Evolutionary conservation across 2,888 invertebrate species (phyloP), one percentile per base, ranked within the genome.

Genomic region (Hofmannophila pseudospretella): DNA sequence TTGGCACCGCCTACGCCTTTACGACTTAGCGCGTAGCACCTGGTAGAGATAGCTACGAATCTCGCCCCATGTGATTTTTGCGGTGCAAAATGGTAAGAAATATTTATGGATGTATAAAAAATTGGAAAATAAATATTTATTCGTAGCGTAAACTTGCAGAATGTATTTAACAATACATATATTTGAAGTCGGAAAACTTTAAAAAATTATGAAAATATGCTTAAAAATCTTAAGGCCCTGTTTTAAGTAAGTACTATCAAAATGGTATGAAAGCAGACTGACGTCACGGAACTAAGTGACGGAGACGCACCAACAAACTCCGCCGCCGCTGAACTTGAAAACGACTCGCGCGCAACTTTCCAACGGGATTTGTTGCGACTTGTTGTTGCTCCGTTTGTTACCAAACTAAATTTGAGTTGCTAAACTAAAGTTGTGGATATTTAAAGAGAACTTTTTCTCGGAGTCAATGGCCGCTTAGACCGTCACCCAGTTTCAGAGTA

Each of bases 361-460:
- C 63, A 58, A 51, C 71, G 65, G 67, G 71, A 74, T 80, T 80
- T 81, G 81, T 82, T 79, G 75, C 70, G 72, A 80, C 75, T 84
- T 85, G 84, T 85, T 85, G 82, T 82, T 81, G 73, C 73, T 71
- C 67, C 69, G 78, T 79, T 82, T 84, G 84, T 85, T 84, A 72
- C 71, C 72, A 65, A 85, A 86, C 86, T 84, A 84, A 86, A 85
- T 85, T 86, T 84, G 84, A 85, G 85, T 84, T 82, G 80, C 76
- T 81, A 74, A 82, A 84, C 84, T 84, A 79, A 82, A 85, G 74
- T 86, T 84, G 81, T 68, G 77, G 85, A 85, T 86, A 85, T 86
- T 86, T 85, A 85, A 86, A 85, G 79, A 63, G 79, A 86, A 86
- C 81, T 86, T 86, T 86, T 85, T 86, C 85, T 78, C 80, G 76